Percentiles rank a stretch among this genome's conserved stretches.
Conservation (phyloP, 2,797 vertebrate species). For the Epinephelus malabaricus region DNA sequence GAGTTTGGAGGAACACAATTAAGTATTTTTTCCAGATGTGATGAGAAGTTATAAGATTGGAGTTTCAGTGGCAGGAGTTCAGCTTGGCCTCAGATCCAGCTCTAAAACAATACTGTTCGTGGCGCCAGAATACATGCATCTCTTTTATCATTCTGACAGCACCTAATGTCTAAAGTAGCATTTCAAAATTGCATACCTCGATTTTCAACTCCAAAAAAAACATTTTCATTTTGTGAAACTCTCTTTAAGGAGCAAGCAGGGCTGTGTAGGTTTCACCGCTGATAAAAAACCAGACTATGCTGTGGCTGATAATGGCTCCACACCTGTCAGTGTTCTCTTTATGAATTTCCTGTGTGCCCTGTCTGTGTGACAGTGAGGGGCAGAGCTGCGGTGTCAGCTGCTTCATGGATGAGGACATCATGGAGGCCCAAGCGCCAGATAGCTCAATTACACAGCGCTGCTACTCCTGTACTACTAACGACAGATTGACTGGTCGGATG, state of each 20-base stretch:
- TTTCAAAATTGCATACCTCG: slow-evolving; percentile 22
- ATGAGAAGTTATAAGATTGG: slow-evolving; percentile 67
- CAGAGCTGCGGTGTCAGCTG: slow-evolving; percentile 65
- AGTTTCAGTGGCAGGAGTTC: slow-evolving; percentile 48
- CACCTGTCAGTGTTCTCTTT: slow-evolving; percentile 63
- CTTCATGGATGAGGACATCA: slow-evolving; percentile 79
- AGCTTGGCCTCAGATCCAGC: slow-evolving; percentile 27
- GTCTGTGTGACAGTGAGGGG: slow-evolving; percentile 66
- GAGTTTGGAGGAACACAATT: slow-evolving; percentile 77
- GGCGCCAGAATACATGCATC: slow-evolving; percentile 27
- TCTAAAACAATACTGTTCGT: slow-evolving; percentile 37
- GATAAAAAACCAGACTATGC: slow-evolving; percentile 9
- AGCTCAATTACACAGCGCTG: slow-evolving; percentile 76
- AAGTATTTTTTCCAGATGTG: slow-evolving; percentile 74
- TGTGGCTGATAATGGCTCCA: slow-evolving; percentile 60
- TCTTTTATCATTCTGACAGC: slow-evolving; percentile 43
- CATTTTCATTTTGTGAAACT: slow-evolving; percentile 28
- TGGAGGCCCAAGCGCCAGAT: slow-evolving; percentile 70
- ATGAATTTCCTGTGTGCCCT: slow-evolving; percentile 65
- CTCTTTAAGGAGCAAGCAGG: slow-evolving; percentile 1
- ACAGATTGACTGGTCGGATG: slow-evolving; percentile 73
- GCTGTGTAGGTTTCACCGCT: slow-evolving; percentile 24
- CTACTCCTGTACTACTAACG: slow-evolving; percentile 73
- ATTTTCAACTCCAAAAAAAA: slow-evolving; percentile 12
- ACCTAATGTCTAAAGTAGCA: background rate